Base-by-base conservation (phyloP, 1,140 invertebrate species). In the Ceratina japonica region DNA sequence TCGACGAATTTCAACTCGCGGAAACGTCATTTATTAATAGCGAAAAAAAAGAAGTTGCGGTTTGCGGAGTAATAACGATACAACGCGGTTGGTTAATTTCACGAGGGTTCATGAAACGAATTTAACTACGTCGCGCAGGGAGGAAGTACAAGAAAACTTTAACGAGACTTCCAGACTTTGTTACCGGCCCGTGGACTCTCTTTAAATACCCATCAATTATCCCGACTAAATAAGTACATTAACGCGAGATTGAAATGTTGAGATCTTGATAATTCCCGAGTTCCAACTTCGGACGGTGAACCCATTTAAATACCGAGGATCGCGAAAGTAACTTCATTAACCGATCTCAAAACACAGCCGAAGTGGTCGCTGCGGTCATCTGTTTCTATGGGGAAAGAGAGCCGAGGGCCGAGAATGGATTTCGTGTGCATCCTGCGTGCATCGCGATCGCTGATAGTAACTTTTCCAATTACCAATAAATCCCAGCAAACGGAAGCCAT, bases 401-500 rank as follows among this genome's bases (percentile, higher is more conserved):
- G 7, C 3, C 15, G 1, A 37, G n/a, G 12, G 24, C 56, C n/a
- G 31, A 20, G 52, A 82, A 64, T 56, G 49, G 79, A 31, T 10
- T 44, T 44, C 37, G 5, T 51, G 51, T 61, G 74, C 37, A 68
- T 79, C 70, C 52, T 51, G 71, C 69, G 69, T 74, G 75, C 64
- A 74, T 79, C 75, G 56, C 18, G 51, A 82, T 79, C 58, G 51
- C 27, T 49, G 51, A 65, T 61, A 24, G 52, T 65, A 83, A 84
- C 81, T 84, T 84, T 83, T 83, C 81, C 82, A 83, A 84, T 83
- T 84, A 83, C 52, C 74, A 66, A 75, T 66, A 75, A 75, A 75
- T 75, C 73, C 63, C n/a, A 31, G n/a, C 7, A 10, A 75, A 44
- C 72, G 72, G 72, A 44, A 75, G 27, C 27, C 27, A 64, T 65